These are phyloP conservation scores for Butorides virescens DNA, from an alignment of 2,113 vertebrate species.

Conservation along the genomic window DNA sequence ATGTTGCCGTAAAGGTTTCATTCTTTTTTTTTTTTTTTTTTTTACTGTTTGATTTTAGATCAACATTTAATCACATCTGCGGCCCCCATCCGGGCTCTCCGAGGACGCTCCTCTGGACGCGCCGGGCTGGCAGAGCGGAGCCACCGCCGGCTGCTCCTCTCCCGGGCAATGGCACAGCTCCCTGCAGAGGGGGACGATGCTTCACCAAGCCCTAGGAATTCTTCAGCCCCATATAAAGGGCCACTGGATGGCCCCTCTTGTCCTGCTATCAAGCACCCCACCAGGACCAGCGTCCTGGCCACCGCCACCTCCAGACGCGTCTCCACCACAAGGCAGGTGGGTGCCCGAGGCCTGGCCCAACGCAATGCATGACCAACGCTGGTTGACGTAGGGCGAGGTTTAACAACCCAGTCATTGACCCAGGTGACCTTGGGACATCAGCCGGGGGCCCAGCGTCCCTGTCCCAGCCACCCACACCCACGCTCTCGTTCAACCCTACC, in stretches of 20 bases:
- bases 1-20: neutral
- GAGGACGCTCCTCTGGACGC: fast-evolving
- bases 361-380: fast-evolving
- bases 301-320: neutral
- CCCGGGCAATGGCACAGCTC: neutral
- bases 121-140: neutral
- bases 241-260: neutral
- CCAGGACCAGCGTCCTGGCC: neutral
- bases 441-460: fast-evolving
- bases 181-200: fast-evolving
- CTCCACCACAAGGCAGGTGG: neutral
- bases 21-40: slow-evolving; percentile 26
- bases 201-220: neutral
- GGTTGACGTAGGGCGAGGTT: fast-evolving
- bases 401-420: neutral
- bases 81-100: fast-evolving
- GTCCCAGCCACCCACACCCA: neutral
- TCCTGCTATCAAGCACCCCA: neutral
- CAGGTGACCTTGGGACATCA: neutral
- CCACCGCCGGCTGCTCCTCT: neutral
- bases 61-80: neutral
- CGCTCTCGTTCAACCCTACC: neutral
- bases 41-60: slow-evolving; percentile 27
- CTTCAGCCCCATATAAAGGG: neutral
- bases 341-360: neutral